These are phyloP conservation scores for Calameuta filiformis DNA, from an alignment of 2,888 invertebrate species.

Conservation along the genomic window DNA sequence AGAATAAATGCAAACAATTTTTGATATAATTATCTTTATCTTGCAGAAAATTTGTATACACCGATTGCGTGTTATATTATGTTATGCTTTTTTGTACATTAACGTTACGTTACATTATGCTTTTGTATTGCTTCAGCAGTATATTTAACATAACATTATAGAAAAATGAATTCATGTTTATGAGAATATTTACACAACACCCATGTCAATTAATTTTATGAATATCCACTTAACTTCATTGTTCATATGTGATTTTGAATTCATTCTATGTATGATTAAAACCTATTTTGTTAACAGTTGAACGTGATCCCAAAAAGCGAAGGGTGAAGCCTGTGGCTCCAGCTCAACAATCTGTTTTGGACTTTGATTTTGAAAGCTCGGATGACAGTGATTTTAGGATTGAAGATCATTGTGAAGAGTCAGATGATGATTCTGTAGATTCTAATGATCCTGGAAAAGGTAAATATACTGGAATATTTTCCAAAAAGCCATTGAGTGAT, in stretches of 20 bases:
- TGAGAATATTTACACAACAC: neutral
- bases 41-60: neutral
- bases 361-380: constrained; percentile 90
- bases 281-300: constrained; percentile 63
- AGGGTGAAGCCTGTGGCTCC: constrained; percentile 83
- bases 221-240: neutral
- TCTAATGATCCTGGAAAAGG: constrained; percentile 75
- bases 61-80: neutral
- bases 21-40: neutral
- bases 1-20: neutral
- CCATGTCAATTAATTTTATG: neutral
- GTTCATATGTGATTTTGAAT: neutral
- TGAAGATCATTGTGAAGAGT: constrained; percentile 84
- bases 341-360: constrained; percentile 77
- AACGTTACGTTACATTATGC: too few species aligned
- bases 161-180: neutral
- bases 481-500: neutral
- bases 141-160: neutral
- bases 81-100: neutral
- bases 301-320: constrained; percentile 83
- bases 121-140: neutral
- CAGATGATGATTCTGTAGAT: constrained; percentile 81
- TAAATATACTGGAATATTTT: constrained; percentile 42
- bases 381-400: constrained; percentile 96
- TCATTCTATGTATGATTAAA: neutral